A percentile compares a stretch with the other conserved stretches of the same genome.
Conservation (phyloP, 2,888 invertebrate species). For the Argyresthia goedartella region DNA sequence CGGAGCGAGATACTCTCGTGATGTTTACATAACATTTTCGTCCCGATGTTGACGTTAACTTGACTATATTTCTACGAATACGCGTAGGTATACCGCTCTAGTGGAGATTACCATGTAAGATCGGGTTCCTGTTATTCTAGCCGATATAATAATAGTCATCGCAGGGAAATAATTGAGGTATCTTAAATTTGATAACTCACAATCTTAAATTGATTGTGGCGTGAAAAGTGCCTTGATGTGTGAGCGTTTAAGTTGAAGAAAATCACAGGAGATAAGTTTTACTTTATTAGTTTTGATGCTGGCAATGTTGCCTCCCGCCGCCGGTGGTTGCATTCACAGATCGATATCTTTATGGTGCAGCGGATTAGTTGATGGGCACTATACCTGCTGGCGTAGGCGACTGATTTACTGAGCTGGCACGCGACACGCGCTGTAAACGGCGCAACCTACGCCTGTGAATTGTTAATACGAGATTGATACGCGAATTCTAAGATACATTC, state of each 20-base stretch:
- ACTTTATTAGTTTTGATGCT: slow-evolving; percentile 39
- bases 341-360: slow-evolving; percentile 18
- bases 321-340: slow-evolving; percentile 16
- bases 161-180: neutral
- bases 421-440: slow-evolving; percentile 11
- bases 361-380: slow-evolving; percentile 18
- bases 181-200: neutral
- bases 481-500: neutral
- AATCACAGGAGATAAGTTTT: slow-evolving; percentile 22
- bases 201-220: neutral
- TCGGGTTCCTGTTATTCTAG: no score
- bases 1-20: slow-evolving; percentile 33
- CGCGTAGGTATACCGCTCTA: slow-evolving; percentile 13
- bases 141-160: slow-evolving; percentile 29
- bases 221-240: neutral
- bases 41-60: slow-evolving; percentile 39
- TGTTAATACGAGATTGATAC: neutral
- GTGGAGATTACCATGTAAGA: no score
- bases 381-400: slow-evolving; percentile 37
- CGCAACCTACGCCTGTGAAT: slow-evolving; percentile 2
- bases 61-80: slow-evolving; percentile 39
- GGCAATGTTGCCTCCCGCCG: slow-evolving; percentile 13
- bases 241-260: slow-evolving; percentile 1
- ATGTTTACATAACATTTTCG: slow-evolving; percentile 63
- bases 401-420: slow-evolving; percentile 35